Conservation (phyloP, 2,113 vertebrate species). For the Sardina pilchardus region DNA sequence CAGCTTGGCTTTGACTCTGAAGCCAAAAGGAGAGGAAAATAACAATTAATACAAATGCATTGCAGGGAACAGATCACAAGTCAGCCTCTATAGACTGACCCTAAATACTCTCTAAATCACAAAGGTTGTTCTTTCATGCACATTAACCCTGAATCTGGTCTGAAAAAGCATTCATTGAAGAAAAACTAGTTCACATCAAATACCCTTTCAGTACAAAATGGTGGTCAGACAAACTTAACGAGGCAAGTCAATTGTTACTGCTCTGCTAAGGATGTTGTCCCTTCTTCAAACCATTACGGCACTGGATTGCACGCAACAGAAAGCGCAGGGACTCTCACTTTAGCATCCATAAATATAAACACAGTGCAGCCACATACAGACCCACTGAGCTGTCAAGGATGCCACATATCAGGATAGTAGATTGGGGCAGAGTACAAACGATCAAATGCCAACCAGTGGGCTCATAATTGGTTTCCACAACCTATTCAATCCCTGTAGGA, state of each 20-base stretch:
- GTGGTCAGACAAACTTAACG: not conserved
- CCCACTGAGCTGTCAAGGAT: slow-evolving; percentile 67
- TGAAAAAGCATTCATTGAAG: no score
- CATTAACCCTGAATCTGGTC: no score
- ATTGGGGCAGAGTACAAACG: no score
- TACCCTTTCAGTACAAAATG: no score
- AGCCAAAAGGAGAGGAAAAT: not conserved
- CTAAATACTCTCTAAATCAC: no score
- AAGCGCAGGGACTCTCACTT: slow-evolving; percentile 69
- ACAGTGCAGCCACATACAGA: slow-evolving; percentile 56
- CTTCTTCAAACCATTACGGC: slow-evolving; percentile 66
- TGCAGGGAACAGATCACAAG: not conserved
- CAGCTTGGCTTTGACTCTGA: slow-evolving; percentile 36
- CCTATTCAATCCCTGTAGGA: not conserved
- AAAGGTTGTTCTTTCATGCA: no score
- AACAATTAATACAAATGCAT: not conserved
- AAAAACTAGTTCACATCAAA: no score
- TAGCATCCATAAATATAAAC: slow-evolving; percentile 67
- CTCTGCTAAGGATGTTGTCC: slow-evolving; percentile 49
- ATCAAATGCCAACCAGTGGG: not conserved
- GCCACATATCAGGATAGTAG: slow-evolving; percentile 56
- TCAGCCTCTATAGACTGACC: not conserved
- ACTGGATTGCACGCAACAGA: slow-evolving; percentile 57
- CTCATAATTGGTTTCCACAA: not conserved
- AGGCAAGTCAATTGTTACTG: not conserved